Base-by-base conservation (phyloP, 2,888 invertebrate species). In the Pachymerium ferrugineum region DNA sequence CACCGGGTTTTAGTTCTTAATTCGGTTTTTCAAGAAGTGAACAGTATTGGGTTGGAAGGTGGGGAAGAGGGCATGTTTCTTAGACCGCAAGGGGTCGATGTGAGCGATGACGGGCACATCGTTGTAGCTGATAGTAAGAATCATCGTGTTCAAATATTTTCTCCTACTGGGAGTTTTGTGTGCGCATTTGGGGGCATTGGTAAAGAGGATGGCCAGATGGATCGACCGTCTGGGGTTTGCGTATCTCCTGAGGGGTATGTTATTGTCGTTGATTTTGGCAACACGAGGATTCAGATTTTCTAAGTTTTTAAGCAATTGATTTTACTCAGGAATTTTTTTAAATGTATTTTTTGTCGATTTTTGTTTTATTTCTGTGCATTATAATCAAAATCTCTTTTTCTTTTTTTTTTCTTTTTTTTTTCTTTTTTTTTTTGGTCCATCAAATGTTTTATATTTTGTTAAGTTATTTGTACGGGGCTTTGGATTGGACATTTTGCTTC, bases 71-170 rank as follows among this genome's bases (percentile, higher is more conserved):
- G 89, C 77, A 89, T 91, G 79, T 81, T 90, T 78, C 85, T 88
- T 80, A 87, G 93, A 68, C 94, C 93, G 0, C 95, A 95, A 78
- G 95, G 95, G 1, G 87, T 96, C 68, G 88, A 89, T 77, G 89
- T 92, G 73, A 95, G 95, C 81, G 91, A 91, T 80, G 90, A 90
- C 77, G 95, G 96, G 38, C 91, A 92, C 78, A 90, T 97, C 78
- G 88, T 96, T 76, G 91, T 97, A 68, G 93, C 94, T 3, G 97
- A 97, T 85, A 94, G 95, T 0, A 89, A 93, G 80, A 97, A 97
- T 84, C 91, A 95, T 83, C 88, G 96, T 8, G 81, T 86, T 73
- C 85, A 85, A 78, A 77, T 80, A 42, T 85, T 85, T 77, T 80
- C 82, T 72, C 81, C 83, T 4, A 83, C 82, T 78, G 85, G 85